Evolutionary conservation across 2,888 invertebrate genomes (phyloP).

Genomic region (Leptinotarsa tumamoca): DNA sequence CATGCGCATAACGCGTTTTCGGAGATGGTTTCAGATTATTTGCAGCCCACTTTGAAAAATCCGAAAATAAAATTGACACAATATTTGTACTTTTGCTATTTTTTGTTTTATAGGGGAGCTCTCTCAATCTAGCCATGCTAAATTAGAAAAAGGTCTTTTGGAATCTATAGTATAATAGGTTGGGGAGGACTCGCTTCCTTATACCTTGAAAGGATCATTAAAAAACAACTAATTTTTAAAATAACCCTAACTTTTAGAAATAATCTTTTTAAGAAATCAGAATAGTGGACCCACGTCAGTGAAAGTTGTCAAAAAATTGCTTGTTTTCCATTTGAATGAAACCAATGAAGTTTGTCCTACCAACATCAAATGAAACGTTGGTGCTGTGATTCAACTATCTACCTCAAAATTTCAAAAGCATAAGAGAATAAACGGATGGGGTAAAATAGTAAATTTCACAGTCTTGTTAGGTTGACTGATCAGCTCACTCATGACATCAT

Average conservation of each 20-base stretch:
- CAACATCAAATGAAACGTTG: background rate
- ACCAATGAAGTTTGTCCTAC: background rate
- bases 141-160: background rate
- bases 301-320: background rate
- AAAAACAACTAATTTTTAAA: background rate
- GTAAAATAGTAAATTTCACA: background rate
- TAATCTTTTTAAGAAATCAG: background rate
- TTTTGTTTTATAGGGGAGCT: background rate
- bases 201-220: background rate
- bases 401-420: slow-evolving; percentile 3
- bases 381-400: background rate
- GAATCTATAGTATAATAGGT: background rate
- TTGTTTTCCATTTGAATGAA: slow-evolving; percentile 5
- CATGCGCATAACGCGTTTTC: slow-evolving; percentile 18
- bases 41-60: slow-evolving; percentile 9
- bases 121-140: background rate
- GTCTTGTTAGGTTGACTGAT: background rate
- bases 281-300: background rate
- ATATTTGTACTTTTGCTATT: background rate
- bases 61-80: slow-evolving; percentile 12
- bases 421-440: background rate
- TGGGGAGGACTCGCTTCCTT: slow-evolving; percentile 7
- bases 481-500: background rate
- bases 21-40: slow-evolving; percentile 15
- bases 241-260: background rate